Percentiles rank a stretch among this genome's conserved stretches.
These are phyloP conservation scores for Melanotaenia maccullochi DNA, from an alignment of 2,797 vertebrate genomes.

Conservation along the genomic window DNA sequence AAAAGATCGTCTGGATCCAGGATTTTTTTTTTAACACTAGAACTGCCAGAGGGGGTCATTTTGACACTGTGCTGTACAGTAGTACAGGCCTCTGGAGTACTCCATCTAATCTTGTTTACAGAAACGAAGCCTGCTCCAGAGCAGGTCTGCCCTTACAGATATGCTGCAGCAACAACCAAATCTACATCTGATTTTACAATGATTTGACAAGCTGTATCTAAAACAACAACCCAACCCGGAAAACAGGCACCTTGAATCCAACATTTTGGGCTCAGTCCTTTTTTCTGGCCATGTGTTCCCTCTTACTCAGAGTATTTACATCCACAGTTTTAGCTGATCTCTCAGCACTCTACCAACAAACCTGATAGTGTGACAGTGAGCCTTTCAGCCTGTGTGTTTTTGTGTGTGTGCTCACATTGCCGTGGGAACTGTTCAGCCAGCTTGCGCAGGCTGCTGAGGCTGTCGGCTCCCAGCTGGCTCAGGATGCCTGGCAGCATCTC, in stretches of 20 bases:
- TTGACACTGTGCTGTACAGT: no score
- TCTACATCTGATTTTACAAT: not conserved
- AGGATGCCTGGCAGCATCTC: conserved; percentile 99
- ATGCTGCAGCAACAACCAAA: not conserved
- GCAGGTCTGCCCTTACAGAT: not conserved
- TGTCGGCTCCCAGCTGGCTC: conserved; percentile 97
- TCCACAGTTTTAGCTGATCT: not conserved
- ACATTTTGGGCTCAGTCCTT: not conserved
- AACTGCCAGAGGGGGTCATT: no score
- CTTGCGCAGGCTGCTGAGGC: conserved; percentile 97
- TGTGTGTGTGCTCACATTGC: conserved; percentile 84
- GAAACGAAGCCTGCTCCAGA: not conserved
- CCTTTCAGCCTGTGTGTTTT: not conserved
- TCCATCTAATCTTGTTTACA: not conserved
- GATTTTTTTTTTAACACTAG: no score
- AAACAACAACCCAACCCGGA: not conserved
- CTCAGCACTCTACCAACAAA: not conserved
- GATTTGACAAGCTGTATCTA: not conserved
- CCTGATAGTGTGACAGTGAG: not conserved
- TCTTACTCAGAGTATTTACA: not conserved
- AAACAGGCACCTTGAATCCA: not conserved
- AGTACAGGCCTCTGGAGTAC: not conserved
- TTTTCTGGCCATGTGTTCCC: no score
- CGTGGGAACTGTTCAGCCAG: conserved; percentile 97
- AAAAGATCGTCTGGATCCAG: no score